phyloP scores from a whole-genome alignment of 2,888 invertebrate species.

The Lepeophtheirus nordmannii region DNA sequence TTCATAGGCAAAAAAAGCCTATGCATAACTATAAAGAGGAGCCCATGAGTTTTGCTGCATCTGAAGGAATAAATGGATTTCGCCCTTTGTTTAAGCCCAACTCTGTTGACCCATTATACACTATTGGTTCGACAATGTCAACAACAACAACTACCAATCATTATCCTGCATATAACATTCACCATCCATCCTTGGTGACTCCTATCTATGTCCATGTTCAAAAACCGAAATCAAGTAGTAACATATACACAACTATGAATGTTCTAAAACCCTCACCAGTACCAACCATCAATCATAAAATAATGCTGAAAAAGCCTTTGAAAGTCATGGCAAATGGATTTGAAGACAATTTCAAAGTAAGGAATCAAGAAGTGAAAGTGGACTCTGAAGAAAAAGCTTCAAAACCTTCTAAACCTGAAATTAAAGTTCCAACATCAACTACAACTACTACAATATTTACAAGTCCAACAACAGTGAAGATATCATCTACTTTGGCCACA shows the following conservation, averaged over 20 bases:
- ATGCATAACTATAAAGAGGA: background rate
- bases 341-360: background rate
- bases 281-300: slow-evolving; percentile 1
- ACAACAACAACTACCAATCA: background rate
- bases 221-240: background rate
- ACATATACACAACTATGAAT: background rate
- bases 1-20: background rate
- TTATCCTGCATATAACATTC: too few species aligned
- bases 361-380: too few species aligned
- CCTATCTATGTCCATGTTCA: too few species aligned
- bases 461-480: background rate
- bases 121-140: background rate
- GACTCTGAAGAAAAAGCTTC: too few species aligned
- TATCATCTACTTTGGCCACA: background rate
- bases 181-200: too few species aligned
- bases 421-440: background rate
- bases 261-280: background rate
- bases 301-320: background rate
- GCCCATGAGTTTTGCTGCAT: slow-evolving; percentile 5
- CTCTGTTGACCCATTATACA: slow-evolving; percentile 7
- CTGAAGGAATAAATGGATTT: slow-evolving; percentile 9
- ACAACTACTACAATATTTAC: background rate
- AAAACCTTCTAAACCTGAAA: background rate
- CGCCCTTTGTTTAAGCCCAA: slow-evolving; percentile 1
- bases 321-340: too few species aligned